Percentiles rank a stretch among this genome's conserved stretches.
Conservation (phyloP, 2,888 invertebrate species). For the Subacronicta megacephala region DNA sequence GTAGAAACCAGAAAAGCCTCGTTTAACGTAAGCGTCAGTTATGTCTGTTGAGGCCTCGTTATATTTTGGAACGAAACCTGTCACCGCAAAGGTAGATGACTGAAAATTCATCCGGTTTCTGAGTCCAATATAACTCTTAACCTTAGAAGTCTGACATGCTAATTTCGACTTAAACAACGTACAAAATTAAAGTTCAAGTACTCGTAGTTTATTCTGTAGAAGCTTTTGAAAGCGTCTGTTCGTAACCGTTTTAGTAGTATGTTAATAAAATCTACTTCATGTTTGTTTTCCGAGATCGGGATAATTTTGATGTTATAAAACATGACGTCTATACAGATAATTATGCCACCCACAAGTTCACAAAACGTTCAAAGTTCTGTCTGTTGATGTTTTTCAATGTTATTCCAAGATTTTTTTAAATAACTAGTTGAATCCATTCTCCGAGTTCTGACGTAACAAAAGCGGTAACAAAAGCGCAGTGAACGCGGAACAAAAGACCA, state of each 20-base stretch:
- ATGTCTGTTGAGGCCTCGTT: too few relatives aligned
- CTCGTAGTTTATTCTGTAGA: neutral
- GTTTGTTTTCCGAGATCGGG: slow-evolving; percentile 16
- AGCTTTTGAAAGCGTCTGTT: slow-evolving; percentile 7
- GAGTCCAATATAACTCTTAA: too few relatives aligned
- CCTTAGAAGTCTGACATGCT: too few relatives aligned
- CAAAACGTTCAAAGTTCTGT: slow-evolving; percentile 10
- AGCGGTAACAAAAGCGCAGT: slow-evolving; percentile 1
- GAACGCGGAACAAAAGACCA: slow-evolving; percentile 10
- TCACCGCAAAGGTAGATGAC: too few relatives aligned
- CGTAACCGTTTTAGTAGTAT: slow-evolving; percentile 13
- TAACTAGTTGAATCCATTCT: slow-evolving; percentile 3
- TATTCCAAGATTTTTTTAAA: slow-evolving; percentile 1
- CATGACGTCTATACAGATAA: slow-evolving; percentile 3
- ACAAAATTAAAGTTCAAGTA: too few relatives aligned
- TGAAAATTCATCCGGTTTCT: too few relatives aligned
- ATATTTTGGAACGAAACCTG: too few relatives aligned
- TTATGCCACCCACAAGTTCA: slow-evolving; percentile 5
- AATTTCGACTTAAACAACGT: too few relatives aligned
- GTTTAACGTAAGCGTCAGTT: too few relatives aligned
- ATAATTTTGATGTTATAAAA: slow-evolving; percentile 24
- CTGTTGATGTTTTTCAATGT: slow-evolving; percentile 2
- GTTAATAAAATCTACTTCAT: slow-evolving; percentile 18
- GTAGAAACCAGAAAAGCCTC: too few relatives aligned
- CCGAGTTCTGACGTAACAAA: slow-evolving; percentile 13